Percentiles rank a stretch among this genome's conserved stretches.
Conservation (phyloP, 2,113 vertebrate species). For the Emydocephalus ijimae region DNA sequence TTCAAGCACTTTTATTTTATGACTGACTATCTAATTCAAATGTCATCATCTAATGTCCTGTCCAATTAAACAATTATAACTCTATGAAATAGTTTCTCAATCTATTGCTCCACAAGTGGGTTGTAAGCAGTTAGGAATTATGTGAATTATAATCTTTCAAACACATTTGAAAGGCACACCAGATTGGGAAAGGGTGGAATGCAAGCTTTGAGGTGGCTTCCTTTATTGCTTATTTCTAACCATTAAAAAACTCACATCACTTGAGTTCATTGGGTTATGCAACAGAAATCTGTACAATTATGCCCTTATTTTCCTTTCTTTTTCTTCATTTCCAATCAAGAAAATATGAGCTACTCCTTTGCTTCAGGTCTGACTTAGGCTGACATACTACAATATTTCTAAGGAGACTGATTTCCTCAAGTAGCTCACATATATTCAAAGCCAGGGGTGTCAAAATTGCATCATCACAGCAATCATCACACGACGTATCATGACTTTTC, state of each 20-base stretch:
- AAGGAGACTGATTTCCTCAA: not conserved
- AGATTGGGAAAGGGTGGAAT: not conserved
- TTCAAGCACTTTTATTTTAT: not conserved
- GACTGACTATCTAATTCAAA: not conserved
- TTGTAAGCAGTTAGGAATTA: not conserved
- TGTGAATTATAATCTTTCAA: not conserved
- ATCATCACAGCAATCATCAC: too few species aligned
- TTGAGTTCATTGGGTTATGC: not conserved
- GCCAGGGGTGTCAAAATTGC: too few species aligned
- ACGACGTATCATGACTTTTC: too few species aligned
- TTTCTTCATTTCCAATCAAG: not conserved
- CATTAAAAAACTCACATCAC: not conserved
- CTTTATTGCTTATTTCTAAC: not conserved
- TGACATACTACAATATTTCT: not conserved
- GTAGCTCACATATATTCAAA: not conserved
- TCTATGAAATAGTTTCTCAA: not conserved
- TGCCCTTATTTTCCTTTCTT: not conserved
- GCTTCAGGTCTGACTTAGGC: not conserved
- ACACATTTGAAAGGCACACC: not conserved
- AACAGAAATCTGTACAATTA: not conserved
- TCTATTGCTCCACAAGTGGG: not conserved
- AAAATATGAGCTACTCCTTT: not conserved
- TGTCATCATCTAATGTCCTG: not conserved
- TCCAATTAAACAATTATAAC: not conserved
- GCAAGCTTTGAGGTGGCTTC: not conserved